Percentiles rank a stretch among this genome's conserved stretches.
Evolutionary conservation across 2,797 vertebrate genomes (phyloP).

Genomic region (Tangara arthus): DNA sequence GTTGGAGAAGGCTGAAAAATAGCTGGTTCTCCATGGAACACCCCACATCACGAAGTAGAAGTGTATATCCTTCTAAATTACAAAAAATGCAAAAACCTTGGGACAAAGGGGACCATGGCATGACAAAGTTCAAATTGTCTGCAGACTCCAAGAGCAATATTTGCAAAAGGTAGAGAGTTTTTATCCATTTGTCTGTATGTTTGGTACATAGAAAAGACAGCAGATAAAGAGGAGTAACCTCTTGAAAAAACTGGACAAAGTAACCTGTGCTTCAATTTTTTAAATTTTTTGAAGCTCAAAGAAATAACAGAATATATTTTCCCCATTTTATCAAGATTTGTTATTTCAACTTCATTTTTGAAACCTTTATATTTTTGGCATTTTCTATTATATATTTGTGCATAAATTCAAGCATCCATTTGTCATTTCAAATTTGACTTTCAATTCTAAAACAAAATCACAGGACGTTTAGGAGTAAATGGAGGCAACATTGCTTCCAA

Average conservation of each 20-base stretch:
- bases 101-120: neutral
- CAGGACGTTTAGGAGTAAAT: neutral
- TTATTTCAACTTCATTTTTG: slow-evolving; percentile 41
- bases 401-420: slow-evolving; percentile 41
- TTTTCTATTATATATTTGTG: slow-evolving; percentile 1
- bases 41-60: neutral
- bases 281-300: neutral
- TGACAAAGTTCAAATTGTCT: neutral
- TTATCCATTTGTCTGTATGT: neutral
- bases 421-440: slow-evolving; percentile 52
- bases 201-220: neutral
- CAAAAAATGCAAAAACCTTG: neutral
- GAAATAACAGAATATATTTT: neutral
- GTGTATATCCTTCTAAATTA: neutral
- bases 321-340: neutral
- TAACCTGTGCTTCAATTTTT: neutral
- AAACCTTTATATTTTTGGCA: slow-evolving; percentile 36
- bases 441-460: slow-evolving; percentile 17
- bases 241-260: neutral
- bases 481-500: neutral
- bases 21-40: neutral
- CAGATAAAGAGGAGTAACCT: neutral
- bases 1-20: neutral
- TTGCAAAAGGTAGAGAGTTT: neutral
- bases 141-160: neutral